Percentiles rank a stretch among this genome's conserved stretches.
Conservation (phyloP, 2,797 vertebrate species). For the Myiotriccus ornatus region DNA sequence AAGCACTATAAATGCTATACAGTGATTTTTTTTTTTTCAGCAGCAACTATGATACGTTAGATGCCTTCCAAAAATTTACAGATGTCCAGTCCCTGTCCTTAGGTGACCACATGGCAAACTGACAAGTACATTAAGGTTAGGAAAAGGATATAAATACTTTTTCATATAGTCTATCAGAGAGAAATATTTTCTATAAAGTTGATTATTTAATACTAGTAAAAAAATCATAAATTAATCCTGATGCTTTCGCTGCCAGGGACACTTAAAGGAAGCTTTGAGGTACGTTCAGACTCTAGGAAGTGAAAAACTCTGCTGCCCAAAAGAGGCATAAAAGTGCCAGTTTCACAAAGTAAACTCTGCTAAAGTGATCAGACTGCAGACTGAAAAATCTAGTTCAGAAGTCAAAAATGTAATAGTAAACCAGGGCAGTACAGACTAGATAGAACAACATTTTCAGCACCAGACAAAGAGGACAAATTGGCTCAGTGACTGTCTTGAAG, state of each 20-base stretch:
- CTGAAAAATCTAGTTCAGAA: constrained; percentile 56
- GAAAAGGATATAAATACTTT: not conserved
- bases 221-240: constrained; percentile 12
- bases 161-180: not conserved
- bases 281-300: constrained; percentile 18
- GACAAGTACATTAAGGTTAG: not conserved
- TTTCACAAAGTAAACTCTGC: constrained; percentile 63
- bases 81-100: not conserved
- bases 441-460: constrained; percentile 45
- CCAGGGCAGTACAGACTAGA: constrained; percentile 50
- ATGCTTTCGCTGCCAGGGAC: not conserved
- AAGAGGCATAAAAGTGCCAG: constrained; percentile 43
- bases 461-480: constrained; percentile 32
- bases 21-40: not conserved
- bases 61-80: not conserved
- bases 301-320: constrained; percentile 41
- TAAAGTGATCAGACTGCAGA: constrained; percentile 69
- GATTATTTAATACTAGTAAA: not conserved
- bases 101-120: not conserved
- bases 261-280: not conserved
- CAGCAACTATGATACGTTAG: not conserved
- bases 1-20: not conserved
- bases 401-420: constrained; percentile 57
- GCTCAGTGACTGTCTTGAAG: constrained; percentile 10
- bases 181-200: not conserved